phyloP scores from a whole-genome alignment of 2,888 invertebrate species.

The Rhodophaea formosa region DNA sequence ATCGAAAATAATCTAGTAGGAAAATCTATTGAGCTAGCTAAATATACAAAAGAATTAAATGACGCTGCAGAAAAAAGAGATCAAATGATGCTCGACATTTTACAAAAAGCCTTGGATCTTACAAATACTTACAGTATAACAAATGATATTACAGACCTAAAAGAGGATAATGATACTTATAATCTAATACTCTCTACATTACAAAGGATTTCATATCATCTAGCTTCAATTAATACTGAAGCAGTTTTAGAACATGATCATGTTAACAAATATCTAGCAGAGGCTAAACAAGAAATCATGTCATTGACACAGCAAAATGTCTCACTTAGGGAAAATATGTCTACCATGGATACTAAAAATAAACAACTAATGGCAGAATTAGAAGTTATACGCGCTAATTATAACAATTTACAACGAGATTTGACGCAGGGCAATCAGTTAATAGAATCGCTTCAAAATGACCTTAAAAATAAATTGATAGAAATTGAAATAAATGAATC shows the following conservation, averaged over 20 bases:
- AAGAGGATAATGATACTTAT: slow-evolving; percentile 23
- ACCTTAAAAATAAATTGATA: slow-evolving; percentile 46
- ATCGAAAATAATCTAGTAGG: slow-evolving; percentile 33
- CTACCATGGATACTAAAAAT: slow-evolving; percentile 38
- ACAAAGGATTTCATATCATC: slow-evolving; percentile 42
- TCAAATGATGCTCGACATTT: slow-evolving; percentile 39
- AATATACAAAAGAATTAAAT: slow-evolving; percentile 27
- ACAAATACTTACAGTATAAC: slow-evolving; percentile 36
- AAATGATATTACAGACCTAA: slow-evolving; percentile 28
- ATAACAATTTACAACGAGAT: slow-evolving; percentile 37
- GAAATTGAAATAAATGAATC: slow-evolving; percentile 53
- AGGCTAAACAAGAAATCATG: slow-evolving; percentile 43
- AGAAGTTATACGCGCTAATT: slow-evolving; percentile 36
- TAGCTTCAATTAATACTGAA: slow-evolving; percentile 29
- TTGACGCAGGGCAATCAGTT: slow-evolving; percentile 41
- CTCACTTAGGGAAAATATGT: slow-evolving; percentile 33
- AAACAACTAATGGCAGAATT: slow-evolving; percentile 35
- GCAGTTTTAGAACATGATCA: slow-evolving; percentile 31
- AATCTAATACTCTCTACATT: slow-evolving; percentile 31
- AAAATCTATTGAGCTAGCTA: slow-evolving; percentile 31
- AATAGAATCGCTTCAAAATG: slow-evolving; percentile 43
- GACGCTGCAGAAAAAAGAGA: slow-evolving; percentile 32
- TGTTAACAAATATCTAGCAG: slow-evolving; percentile 31
- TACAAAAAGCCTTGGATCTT: slow-evolving; percentile 36
- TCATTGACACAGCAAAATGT: slow-evolving; percentile 41